phyloP scores from a whole-genome alignment of 2,888 invertebrate genomes.

The Yponomeuta plumbellus region DNA sequence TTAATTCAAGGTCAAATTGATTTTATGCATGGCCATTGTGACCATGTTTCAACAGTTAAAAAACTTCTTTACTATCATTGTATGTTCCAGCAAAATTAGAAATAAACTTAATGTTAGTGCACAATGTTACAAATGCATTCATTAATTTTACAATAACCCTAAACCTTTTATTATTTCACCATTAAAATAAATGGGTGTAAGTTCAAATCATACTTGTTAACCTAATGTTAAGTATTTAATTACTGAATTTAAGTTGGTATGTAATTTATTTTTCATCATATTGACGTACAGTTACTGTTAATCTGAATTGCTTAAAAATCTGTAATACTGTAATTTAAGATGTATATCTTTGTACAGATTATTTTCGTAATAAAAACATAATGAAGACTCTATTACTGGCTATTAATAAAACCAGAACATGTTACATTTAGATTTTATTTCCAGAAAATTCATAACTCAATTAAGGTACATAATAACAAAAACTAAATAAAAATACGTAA shows the following conservation, averaged over 20 bases:
- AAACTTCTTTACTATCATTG: no score
- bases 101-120: no score
- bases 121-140: no score
- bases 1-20: background rate
- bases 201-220: no score
- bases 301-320: background rate
- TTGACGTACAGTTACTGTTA: background rate
- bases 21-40: no score
- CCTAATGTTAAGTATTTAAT: background rate
- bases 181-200: no score
- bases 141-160: no score
- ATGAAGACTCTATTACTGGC: background rate
- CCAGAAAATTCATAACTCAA: background rate
- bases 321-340: background rate
- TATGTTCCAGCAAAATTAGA: no score
- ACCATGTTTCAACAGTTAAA: no score
- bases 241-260: background rate
- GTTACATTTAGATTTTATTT: background rate
- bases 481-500: background rate
- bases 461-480: background rate
- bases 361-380: slow-evolving; percentile 30
- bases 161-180: no score
- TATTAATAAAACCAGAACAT: background rate
- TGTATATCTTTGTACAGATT: slow-evolving; percentile 29
- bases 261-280: background rate